Percentiles rank a stretch among this genome's conserved stretches.
Conservation (phyloP, 2,888 invertebrate genomes). For the Heteromurus nitidus region DNA sequence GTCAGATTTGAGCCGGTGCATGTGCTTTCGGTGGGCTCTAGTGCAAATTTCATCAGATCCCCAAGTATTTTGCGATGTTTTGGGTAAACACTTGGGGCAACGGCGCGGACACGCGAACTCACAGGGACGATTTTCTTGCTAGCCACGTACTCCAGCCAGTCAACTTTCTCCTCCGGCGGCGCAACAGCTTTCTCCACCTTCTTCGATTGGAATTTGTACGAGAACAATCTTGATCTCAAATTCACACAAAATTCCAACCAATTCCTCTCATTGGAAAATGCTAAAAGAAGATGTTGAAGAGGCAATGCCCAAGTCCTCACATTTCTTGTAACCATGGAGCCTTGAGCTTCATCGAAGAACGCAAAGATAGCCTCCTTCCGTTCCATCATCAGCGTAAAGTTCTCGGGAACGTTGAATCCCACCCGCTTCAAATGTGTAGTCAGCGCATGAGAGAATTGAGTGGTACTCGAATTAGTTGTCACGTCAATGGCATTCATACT, state of each 20-base stretch:
- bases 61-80: background rate
- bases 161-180: background rate
- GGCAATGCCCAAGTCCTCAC: background rate
- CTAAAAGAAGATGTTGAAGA: background rate
- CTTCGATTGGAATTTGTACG: too few species aligned
- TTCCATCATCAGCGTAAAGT: background rate
- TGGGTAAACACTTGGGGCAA: background rate
- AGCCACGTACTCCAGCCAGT: background rate
- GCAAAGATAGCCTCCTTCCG: background rate
- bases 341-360: background rate
- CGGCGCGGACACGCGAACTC: too few species aligned
- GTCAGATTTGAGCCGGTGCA: background rate
- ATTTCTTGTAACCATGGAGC: background rate
- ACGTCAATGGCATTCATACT: too few species aligned
- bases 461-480: too few species aligned
- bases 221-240: too few species aligned
- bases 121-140: too few species aligned
- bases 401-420: background rate
- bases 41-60: background rate
- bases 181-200: background rate
- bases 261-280: background rate
- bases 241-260: conserved; percentile 4
- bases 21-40: background rate
- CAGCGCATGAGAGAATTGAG: background rate
- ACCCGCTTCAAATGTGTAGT: background rate